phyloP scores from a whole-genome alignment of 2,113 vertebrate species.

The Nycticorax nycticorax region DNA sequence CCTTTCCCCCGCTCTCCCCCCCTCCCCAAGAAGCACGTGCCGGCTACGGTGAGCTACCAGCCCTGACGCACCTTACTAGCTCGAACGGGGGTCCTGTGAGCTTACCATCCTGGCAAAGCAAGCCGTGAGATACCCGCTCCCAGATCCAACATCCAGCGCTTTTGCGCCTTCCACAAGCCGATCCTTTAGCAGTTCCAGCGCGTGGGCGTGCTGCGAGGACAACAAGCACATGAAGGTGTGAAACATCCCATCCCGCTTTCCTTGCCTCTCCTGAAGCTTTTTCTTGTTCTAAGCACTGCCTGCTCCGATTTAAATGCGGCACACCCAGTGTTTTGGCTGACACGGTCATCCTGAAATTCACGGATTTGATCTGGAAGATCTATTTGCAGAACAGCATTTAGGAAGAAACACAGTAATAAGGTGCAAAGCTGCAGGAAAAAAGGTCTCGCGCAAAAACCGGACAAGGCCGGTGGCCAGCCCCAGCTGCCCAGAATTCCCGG shows the following conservation, averaged over 20 bases:
- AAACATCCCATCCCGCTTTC: neutral
- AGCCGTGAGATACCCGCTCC: constrained; percentile 89
- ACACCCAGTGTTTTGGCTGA: neutral
- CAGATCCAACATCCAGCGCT: constrained; percentile 89
- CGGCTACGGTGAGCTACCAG: neutral
- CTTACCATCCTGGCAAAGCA: constrained; percentile 92
- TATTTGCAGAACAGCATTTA: neutral
- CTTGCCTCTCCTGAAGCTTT: neutral
- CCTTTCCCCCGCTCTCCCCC: neutral
- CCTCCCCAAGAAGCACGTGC: neutral
- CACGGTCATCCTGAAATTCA: neutral
- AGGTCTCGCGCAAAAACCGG: neutral
- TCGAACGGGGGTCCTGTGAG: accelerated
- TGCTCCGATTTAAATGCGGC: neutral
- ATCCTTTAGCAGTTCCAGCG: constrained; percentile 86
- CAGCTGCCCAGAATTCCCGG: neutral
- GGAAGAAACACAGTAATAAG: neutral
- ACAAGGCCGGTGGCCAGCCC: neutral
- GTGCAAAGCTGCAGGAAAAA: neutral
- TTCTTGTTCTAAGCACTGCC: neutral
- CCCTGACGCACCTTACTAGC: neutral
- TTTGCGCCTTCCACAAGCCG: constrained; percentile 85
- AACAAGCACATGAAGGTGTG: neutral
- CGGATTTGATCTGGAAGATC: neutral
- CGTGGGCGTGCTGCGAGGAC: constrained; percentile 83